Conservation (phyloP, 1,140 invertebrate genomes). For the Meloidogyne floridensis region DNA sequence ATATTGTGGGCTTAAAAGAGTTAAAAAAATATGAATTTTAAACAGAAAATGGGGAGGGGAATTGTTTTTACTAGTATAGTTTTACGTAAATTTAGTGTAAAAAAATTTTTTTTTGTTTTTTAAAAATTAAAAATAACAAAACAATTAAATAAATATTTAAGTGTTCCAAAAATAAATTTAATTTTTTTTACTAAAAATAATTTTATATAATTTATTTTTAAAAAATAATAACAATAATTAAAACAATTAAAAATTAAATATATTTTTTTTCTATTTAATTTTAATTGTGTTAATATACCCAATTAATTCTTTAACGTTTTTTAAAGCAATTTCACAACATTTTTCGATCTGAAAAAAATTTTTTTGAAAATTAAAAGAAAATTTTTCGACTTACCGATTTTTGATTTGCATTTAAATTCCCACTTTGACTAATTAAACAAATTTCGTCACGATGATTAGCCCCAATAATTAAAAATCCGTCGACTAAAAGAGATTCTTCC, state of each 20-base stretch:
- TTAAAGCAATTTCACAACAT: slow-evolving; percentile 33
- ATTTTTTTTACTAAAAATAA: too few species aligned
- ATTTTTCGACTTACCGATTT: background rate
- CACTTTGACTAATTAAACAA: slow-evolving; percentile 39
- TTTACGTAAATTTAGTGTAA: too few species aligned
- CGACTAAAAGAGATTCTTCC: slow-evolving; percentile 26
- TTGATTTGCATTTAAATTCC: slow-evolving; percentile 23
- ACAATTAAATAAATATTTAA: too few species aligned
- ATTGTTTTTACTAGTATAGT: too few species aligned
- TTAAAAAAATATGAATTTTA: too few species aligned
- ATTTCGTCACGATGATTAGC: slow-evolving; percentile 42
- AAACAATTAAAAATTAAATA: background rate
- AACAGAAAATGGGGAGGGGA: too few species aligned
- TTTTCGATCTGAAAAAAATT: slow-evolving; percentile 39
- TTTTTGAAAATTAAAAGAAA: slow-evolving; percentile 25
- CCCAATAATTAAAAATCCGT: slow-evolving; percentile 37
- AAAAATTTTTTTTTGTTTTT: too few species aligned
- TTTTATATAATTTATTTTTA: too few species aligned
- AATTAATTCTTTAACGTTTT: slow-evolving; percentile 36
- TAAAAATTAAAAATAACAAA: too few species aligned
- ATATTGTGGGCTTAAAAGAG: too few species aligned
- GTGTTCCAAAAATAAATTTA: too few species aligned
- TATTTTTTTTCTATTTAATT: background rate
- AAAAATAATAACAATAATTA: slow-evolving; percentile 4
- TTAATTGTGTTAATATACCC: slow-evolving; percentile 22